Percentiles rank a stretch among this genome's conserved stretches.
Evolutionary conservation across 1,140 invertebrate species (phyloP).

Genomic region (Drosophila eugracilis): DNA sequence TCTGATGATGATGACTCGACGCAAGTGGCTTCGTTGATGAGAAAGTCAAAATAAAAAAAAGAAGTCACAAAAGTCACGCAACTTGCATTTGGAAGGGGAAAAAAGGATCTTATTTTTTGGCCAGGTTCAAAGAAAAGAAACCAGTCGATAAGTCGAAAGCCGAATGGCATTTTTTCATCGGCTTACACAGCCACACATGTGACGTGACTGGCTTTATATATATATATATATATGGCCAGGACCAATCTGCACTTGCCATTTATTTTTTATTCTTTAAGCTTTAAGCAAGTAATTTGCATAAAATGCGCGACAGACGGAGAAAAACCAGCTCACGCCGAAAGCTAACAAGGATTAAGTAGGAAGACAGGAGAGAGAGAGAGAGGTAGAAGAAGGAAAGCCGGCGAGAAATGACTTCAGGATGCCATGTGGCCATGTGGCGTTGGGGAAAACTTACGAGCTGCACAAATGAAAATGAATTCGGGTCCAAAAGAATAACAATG

Average conservation of each 20-base stretch:
- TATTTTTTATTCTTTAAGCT: conserved; percentile 47
- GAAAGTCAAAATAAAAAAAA: conserved; percentile 23
- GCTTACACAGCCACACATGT: conserved; percentile 38
- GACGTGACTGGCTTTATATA: conserved; percentile 51
- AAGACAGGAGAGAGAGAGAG: not conserved
- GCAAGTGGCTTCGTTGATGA: conserved; percentile 69
- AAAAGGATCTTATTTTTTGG: conserved; percentile 22
- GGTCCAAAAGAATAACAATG: conserved; percentile 24
- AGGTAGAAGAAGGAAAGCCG: conserved; percentile 7
- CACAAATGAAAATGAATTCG: conserved; percentile 53
- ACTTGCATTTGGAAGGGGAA: conserved; percentile 59
- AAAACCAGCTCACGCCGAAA: conserved; percentile 45
- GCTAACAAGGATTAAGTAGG: conserved; percentile 68
- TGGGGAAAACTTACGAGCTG: conserved; percentile 43
- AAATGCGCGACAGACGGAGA: conserved; percentile 51
- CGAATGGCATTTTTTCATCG: conserved; percentile 39
- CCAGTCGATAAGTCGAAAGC: conserved; percentile 45
- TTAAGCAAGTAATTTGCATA: conserved; percentile 70
- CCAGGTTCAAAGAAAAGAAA: conserved; percentile 6
- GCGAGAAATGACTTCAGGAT: conserved; percentile 42
- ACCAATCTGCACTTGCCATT: conserved; percentile 45
- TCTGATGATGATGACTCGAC: conserved; percentile 54
- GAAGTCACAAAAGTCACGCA: conserved; percentile 72
- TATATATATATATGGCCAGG: too few species aligned
- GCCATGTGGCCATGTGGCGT: conserved; percentile 53